Evolutionary conservation across 2,113 vertebrate species (phyloP).

Genomic region (Phainopepla nitens): DNA sequence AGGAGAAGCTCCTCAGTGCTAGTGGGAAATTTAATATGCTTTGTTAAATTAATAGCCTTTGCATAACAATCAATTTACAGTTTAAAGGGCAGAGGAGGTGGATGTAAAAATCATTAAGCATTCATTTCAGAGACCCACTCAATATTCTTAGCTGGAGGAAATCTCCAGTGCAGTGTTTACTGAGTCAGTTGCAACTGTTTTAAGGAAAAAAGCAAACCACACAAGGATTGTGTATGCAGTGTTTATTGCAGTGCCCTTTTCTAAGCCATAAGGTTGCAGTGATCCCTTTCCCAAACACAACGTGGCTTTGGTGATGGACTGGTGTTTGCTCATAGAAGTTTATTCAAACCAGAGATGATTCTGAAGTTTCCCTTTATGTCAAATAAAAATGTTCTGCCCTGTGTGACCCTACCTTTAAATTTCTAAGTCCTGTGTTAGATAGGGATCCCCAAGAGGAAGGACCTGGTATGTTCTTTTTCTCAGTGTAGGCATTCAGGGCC

Average conservation of each 20-base stretch:
- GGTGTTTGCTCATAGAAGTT: neutral
- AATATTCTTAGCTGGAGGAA: neutral
- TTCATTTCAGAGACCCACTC: neutral
- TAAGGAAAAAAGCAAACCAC: neutral
- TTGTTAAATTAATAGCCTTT: conserved; percentile 48
- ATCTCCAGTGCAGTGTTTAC: neutral
- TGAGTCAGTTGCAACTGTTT: neutral
- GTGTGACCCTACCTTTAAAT: neutral
- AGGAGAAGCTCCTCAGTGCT: conserved; percentile 1
- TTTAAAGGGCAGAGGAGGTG: conserved; percentile 29
- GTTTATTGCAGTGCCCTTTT: neutral
- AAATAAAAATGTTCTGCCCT: neutral
- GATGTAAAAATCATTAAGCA: conserved; percentile 19
- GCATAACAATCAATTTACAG: conserved; percentile 26
- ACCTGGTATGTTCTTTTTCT: neutral
- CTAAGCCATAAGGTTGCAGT: neutral
- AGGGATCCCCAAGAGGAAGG: neutral
- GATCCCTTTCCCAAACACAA: neutral
- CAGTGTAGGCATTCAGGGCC: neutral
- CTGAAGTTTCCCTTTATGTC: neutral
- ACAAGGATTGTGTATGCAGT: neutral
- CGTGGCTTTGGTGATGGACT: neutral
- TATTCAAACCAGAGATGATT: neutral
- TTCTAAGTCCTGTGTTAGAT: neutral
- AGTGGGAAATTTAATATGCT: conserved; percentile 14